Conservation (phyloP, 2,888 invertebrate genomes). For the Sacculina carcini region DNA sequence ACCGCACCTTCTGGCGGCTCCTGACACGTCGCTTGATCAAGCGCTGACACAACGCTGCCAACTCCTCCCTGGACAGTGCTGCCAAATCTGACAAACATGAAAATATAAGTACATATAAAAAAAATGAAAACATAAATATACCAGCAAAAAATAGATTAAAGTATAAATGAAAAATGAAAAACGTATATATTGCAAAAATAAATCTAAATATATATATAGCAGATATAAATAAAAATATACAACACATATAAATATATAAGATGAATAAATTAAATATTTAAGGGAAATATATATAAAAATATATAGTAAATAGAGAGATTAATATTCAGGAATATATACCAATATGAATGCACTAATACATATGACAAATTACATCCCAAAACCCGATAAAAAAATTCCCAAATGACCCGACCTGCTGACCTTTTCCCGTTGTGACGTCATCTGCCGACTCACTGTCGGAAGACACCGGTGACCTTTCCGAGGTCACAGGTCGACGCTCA, state of each 20-base stretch:
- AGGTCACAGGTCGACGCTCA: too few species aligned
- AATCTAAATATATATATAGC: constrained; percentile 1
- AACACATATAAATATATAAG: background rate
- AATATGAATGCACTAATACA: background rate
- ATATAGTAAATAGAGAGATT: background rate
- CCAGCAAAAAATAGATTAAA: background rate
- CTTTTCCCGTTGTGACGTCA: too few species aligned
- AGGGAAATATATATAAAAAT: background rate
- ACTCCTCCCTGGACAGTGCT: background rate
- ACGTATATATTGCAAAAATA: background rate
- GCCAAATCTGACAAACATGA: background rate
- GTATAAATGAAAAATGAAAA: background rate
- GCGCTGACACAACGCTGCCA: constrained; percentile 9
- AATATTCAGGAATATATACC: background rate
- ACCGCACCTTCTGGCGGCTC: constrained; percentile 17
- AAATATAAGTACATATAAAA: background rate
- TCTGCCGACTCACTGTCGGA: too few species aligned
- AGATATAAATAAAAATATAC: background rate
- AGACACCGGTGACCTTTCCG: too few species aligned
- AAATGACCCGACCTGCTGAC: too few species aligned
- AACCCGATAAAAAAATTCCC: too few species aligned
- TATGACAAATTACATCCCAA: too few species aligned
- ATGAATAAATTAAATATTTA: background rate
- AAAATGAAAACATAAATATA: background rate
- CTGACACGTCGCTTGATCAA: background rate